phyloP scores from a whole-genome alignment of 1,140 invertebrate genomes.

The Leptopilina boulardi region DNA sequence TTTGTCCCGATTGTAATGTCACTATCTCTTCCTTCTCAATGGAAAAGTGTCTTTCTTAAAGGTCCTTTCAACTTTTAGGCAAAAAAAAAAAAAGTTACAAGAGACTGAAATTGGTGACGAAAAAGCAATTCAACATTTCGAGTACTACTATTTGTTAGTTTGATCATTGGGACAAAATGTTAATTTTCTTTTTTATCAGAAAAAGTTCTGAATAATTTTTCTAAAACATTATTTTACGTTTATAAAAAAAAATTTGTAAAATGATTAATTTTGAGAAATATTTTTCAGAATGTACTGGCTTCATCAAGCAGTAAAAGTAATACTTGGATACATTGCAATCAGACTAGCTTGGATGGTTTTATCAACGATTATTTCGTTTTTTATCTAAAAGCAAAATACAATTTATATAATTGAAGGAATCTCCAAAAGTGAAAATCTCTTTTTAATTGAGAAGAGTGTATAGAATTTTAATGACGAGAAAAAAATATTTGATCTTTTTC shows the following conservation, averaged over 20 bases:
- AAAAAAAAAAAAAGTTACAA: not conserved
- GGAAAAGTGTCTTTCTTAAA: constrained; percentile 7
- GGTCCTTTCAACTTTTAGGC: not conserved
- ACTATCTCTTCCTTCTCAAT: not conserved
- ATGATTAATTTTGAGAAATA: not conserved
- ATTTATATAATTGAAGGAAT: not conserved
- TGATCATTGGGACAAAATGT: not conserved
- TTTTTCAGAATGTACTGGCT: constrained; percentile 72
- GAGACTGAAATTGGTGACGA: constrained; percentile 2
- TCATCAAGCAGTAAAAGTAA: constrained; percentile 69
- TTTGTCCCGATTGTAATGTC: constrained; percentile 8
- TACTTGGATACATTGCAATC: constrained; percentile 63
- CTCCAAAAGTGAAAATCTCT: not conserved
- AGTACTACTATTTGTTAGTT: not conserved
- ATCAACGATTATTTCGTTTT: constrained; percentile 44
- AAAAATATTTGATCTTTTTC: too few relatives aligned
- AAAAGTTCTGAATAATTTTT: not conserved
- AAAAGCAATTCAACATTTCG: not conserved
- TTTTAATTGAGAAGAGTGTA: not conserved
- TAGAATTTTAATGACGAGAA: too few relatives aligned
- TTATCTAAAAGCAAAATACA: constrained; percentile 35
- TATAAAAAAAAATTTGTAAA: too few relatives aligned
- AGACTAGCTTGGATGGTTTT: constrained; percentile 64
- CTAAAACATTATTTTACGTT: too few relatives aligned
- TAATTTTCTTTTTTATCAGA: not conserved